These are phyloP conservation scores for Triops longicaudatus DNA, from an alignment of 1,140 invertebrate genomes.

Conservation along the genomic window DNA sequence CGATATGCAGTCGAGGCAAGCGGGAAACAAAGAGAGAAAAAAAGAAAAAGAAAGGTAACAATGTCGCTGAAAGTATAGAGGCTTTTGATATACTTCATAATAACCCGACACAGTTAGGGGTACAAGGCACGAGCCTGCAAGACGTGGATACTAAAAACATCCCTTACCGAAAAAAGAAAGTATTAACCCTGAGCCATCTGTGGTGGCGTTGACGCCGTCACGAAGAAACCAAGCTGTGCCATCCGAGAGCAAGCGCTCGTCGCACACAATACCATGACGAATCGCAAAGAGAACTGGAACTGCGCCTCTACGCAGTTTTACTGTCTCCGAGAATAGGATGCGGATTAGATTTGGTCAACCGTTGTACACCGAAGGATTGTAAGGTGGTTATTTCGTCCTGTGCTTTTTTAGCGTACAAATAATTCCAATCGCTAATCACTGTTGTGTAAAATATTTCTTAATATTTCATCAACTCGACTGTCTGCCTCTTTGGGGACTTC, in stretches of 20 bases:
- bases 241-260: not conserved
- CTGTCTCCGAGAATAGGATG: not conserved
- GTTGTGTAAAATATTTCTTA: too few species aligned
- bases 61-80: not conserved
- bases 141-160: not conserved
- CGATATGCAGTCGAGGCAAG: too few species aligned
- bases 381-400: too few species aligned
- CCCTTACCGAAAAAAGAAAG: not conserved
- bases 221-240: slow-evolving; percentile 1
- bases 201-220: not conserved
- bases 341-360: not conserved
- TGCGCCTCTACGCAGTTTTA: not conserved
- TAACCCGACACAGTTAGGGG: not conserved
- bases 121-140: slow-evolving; percentile 1
- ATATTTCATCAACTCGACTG: too few species aligned
- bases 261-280: not conserved
- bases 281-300: not conserved
- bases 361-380: not conserved
- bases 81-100: slow-evolving; percentile 2
- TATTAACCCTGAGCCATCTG: not conserved
- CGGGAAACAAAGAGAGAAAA: not conserved
- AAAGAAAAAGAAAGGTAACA: not conserved
- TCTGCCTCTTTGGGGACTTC: too few species aligned
- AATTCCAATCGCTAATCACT: too few species aligned
- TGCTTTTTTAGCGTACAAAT: too few species aligned